phyloP scores from a whole-genome alignment of 2,113 vertebrate species.

The Plestiodon gilberti region DNA sequence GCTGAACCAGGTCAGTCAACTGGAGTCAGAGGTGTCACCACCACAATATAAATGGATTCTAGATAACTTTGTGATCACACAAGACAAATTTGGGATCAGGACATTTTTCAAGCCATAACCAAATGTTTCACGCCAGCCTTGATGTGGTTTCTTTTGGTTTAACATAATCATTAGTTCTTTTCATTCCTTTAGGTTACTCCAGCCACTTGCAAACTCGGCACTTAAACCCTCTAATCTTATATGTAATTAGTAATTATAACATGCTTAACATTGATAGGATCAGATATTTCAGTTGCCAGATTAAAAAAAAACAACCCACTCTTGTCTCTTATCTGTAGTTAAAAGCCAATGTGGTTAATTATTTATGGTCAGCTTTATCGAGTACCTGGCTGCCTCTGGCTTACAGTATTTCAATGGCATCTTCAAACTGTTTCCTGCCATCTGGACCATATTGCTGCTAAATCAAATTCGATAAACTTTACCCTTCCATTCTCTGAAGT shows the following conservation, averaged over 20 bases:
- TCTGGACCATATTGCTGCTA: conserved; percentile 66
- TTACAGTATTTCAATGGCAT: conserved; percentile 59
- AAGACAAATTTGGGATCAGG: background rate
- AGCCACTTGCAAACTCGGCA: conserved; percentile 43
- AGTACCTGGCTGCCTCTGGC: conserved; percentile 52
- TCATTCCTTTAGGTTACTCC: conserved; percentile 47
- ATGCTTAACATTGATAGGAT: conserved; percentile 38
- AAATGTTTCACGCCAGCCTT: conserved; percentile 48
- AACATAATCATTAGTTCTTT: conserved; percentile 50
- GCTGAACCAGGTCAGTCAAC: background rate
- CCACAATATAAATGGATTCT: background rate
- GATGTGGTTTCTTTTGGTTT: conserved; percentile 40
- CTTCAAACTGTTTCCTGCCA: conserved; percentile 61
- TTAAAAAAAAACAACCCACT: background rate
- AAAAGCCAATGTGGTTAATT: conserved; percentile 63
- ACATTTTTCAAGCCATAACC: background rate
- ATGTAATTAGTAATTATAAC: conserved; percentile 65
- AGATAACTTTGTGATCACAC: background rate
- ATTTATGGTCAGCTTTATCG: conserved; percentile 64
- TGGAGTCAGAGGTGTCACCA: background rate
- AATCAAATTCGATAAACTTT: conserved; percentile 74
- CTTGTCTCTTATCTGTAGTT: conserved; percentile 58
- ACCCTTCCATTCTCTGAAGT: conserved; percentile 67
- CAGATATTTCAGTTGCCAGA: conserved; percentile 57
- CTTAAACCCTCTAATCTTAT: conserved; percentile 47